These are phyloP conservation scores for Fragum sueziense DNA, from an alignment of 2,888 invertebrate genomes.

Conservation along the genomic window DNA sequence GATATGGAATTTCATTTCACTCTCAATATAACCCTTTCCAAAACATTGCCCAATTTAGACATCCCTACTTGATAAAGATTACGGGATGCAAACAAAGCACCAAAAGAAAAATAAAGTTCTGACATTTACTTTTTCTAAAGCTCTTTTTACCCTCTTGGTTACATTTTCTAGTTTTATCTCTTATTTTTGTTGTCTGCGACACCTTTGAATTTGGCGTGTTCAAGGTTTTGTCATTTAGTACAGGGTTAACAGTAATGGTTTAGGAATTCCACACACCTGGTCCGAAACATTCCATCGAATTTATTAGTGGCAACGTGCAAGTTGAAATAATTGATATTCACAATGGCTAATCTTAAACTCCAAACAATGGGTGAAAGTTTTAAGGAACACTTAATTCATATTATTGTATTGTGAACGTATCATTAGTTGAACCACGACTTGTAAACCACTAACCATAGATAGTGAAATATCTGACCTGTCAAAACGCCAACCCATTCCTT, in stretches of 20 bases:
- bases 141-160: too few relatives aligned
- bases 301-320: slow-evolving; percentile 1
- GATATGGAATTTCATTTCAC: slow-evolving; percentile 19
- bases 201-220: too few relatives aligned
- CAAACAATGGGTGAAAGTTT: slow-evolving; percentile 15
- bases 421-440: slow-evolving; percentile 14
- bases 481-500: not conserved
- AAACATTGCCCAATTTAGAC: too few relatives aligned
- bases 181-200: too few relatives aligned
- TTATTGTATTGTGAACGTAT: slow-evolving; percentile 18
- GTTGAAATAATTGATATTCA: slow-evolving; percentile 19
- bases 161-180: too few relatives aligned
- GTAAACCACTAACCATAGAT: slow-evolving; percentile 19
- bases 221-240: too few relatives aligned
- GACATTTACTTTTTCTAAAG: too few relatives aligned
- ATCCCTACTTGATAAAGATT: too few relatives aligned
- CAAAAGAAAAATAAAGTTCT: too few relatives aligned
- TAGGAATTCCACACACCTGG: slow-evolving; percentile 16
- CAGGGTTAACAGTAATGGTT: slow-evolving; percentile 3
- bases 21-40: slow-evolving; percentile 2
- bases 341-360: slow-evolving; percentile 18
- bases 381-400: not conserved
- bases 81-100: too few relatives aligned
- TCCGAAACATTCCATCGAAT: not conserved
- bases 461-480: slow-evolving; percentile 14